Evolutionary conservation across 2,113 vertebrate species (phyloP).

Genomic region (Gopherus flavomarginatus): DNA sequence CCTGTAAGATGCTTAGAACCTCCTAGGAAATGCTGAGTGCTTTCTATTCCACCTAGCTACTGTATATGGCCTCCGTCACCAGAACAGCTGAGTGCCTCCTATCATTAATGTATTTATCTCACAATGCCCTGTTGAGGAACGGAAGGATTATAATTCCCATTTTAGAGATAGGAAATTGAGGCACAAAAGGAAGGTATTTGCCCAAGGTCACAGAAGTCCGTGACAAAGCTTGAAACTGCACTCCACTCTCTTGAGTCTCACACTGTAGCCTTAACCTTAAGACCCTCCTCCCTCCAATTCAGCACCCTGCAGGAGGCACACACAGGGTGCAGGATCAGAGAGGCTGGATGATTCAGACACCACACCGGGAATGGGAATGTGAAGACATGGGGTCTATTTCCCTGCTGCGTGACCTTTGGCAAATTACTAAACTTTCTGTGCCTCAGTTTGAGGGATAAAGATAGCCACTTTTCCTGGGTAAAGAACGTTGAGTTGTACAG

Average conservation of each 20-base stretch:
- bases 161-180: background rate
- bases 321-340: background rate
- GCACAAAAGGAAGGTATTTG: background rate
- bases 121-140: background rate
- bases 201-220: background rate
- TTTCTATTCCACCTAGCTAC: background rate
- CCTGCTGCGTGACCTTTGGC: background rate
- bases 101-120: background rate
- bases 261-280: background rate
- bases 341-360: background rate
- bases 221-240: background rate
- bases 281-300: fast-evolving
- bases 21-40: background rate
- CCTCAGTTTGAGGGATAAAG: background rate
- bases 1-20: background rate
- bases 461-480: background rate
- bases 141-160: background rate
- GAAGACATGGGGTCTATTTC: background rate
- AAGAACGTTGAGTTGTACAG: background rate
- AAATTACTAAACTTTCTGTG: background rate
- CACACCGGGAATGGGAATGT: background rate
- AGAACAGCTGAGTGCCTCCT: background rate
- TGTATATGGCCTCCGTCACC: background rate
- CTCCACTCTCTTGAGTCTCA: background rate
- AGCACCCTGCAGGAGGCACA: background rate